phyloP scores from a whole-genome alignment of 2,797 vertebrate species.

The Typhlichthys subterraneus region DNA sequence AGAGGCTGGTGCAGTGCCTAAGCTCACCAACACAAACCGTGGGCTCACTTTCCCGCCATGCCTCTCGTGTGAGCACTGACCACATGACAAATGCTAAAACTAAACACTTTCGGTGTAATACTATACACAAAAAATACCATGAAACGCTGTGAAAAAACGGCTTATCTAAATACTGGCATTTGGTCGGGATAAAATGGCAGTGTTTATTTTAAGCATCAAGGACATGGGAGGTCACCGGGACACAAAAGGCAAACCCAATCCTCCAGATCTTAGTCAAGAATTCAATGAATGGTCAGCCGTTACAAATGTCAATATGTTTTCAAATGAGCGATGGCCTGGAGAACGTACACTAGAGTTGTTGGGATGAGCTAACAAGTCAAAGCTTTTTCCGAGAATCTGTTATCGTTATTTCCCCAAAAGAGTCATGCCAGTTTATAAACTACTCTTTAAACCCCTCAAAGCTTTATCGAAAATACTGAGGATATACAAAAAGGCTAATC shows the following conservation, averaged over 20 bases:
- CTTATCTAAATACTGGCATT: constrained; percentile 59
- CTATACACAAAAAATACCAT: constrained; percentile 54
- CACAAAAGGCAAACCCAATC: constrained; percentile 31
- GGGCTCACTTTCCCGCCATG: constrained; percentile 10
- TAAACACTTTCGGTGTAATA: constrained; percentile 57
- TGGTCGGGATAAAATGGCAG: constrained; percentile 33
- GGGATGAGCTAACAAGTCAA: constrained; percentile 33
- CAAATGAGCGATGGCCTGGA: constrained; percentile 15
- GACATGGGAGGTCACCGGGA: constrained; percentile 42
- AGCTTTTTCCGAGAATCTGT: constrained; percentile 9
- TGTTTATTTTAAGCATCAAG: constrained; percentile 50
- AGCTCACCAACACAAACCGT: constrained; percentile 15
- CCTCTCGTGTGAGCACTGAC: constrained; percentile 64
- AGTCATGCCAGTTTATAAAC: constrained; percentile 13
- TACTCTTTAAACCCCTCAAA: constrained; percentile 37
- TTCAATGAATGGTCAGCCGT: not conserved
- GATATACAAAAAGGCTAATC: constrained; percentile 20
- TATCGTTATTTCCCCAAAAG: constrained; percentile 11
- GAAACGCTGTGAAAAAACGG: constrained; percentile 49
- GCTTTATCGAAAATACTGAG: constrained; percentile 39
- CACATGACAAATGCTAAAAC: constrained; percentile 67
- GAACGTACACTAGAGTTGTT: constrained; percentile 21
- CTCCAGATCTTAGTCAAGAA: not conserved
- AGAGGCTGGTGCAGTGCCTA: constrained; percentile 27
- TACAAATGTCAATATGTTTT: constrained; percentile 13